phyloP scores from a whole-genome alignment of 1,140 invertebrate genomes.

The Zaprionus africanus region DNA sequence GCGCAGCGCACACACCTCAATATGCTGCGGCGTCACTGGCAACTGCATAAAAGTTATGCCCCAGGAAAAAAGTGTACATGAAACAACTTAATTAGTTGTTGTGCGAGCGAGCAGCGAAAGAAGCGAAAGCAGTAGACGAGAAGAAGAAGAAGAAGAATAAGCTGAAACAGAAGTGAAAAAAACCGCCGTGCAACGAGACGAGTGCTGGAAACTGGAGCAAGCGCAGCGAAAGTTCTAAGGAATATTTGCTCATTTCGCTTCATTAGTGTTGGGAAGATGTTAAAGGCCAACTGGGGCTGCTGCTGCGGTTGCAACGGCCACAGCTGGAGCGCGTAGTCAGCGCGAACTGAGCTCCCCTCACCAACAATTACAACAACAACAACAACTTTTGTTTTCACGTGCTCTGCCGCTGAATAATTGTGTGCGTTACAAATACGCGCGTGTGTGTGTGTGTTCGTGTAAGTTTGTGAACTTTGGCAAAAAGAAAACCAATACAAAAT shows the following conservation, averaged over 20 bases:
- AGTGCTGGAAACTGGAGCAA: neutral
- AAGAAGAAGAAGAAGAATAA: constrained; percentile 3
- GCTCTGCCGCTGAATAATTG: constrained; percentile 6
- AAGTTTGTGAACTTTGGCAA: constrained; percentile 11
- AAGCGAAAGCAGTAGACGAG: constrained; percentile 25
- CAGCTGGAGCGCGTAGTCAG: constrained; percentile 28
- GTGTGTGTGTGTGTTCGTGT: constrained; percentile 26
- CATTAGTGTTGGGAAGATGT: constrained; percentile 56
- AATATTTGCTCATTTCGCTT: constrained; percentile 68
- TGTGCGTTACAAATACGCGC: neutral
- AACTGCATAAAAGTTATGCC: constrained; percentile 67
- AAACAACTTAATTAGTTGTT: constrained; percentile 83
- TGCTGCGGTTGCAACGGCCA: constrained; percentile 10
- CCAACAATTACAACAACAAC: neutral
- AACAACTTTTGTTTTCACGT: constrained; percentile 53
- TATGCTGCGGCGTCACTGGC: constrained; percentile 43
- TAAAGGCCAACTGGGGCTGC: constrained; percentile 44
- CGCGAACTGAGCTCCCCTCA: constrained; percentile 30
- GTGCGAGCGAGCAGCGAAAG: constrained; percentile 56
- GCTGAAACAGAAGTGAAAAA: constrained; percentile 6
- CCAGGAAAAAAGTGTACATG: constrained; percentile 73
- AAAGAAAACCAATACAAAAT: constrained; percentile 7
- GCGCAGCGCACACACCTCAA: constrained; percentile 58
- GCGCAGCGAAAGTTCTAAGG: constrained; percentile 47
- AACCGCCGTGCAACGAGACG: constrained; percentile 1